These are phyloP conservation scores for Bombus confusus DNA, from an alignment of 1,140 invertebrate genomes.

Conservation along the genomic window DNA sequence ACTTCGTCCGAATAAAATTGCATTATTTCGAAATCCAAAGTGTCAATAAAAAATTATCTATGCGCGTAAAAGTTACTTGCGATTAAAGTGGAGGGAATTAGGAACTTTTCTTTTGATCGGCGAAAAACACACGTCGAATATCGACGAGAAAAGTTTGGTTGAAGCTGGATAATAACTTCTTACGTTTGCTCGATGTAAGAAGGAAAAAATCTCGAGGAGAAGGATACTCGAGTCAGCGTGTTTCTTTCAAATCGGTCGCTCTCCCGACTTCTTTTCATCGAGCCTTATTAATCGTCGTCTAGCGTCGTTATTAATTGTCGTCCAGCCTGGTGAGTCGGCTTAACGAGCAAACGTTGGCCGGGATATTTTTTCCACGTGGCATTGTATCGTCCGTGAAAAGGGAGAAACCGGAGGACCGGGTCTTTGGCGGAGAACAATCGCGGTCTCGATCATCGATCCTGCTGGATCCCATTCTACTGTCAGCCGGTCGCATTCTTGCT, in stretches of 20 bases:
- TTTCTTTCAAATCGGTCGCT: background rate
- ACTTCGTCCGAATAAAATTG: too few relatives aligned
- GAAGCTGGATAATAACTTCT: too few relatives aligned
- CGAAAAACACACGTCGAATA: too few relatives aligned
- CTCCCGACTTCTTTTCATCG: background rate
- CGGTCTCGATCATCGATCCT: slow-evolving; percentile 66
- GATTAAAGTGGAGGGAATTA: too few relatives aligned
- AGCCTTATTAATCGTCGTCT: slow-evolving; percentile 2
- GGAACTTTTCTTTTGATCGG: too few relatives aligned
- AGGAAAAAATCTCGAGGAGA: too few relatives aligned
- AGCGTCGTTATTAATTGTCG: slow-evolving; percentile 30
- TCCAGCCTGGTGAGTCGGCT: slow-evolving; percentile 3
- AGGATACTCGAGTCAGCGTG: too few relatives aligned
- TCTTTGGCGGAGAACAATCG: slow-evolving; percentile 48
- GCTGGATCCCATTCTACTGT: slow-evolving; percentile 63
- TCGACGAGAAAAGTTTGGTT: too few relatives aligned
- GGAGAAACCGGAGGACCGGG: slow-evolving; percentile 27
- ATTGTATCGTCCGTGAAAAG: slow-evolving; percentile 43
- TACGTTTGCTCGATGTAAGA: too few relatives aligned
- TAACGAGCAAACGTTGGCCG: slow-evolving; percentile 23
- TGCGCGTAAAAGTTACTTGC: too few relatives aligned
- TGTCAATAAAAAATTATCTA: too few relatives aligned
- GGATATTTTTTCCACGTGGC: slow-evolving; percentile 13
- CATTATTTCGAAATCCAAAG: too few relatives aligned
- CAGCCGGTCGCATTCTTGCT: slow-evolving; percentile 61